Evolutionary conservation across 2,797 vertebrate species (phyloP), one percentile per base, ranked within the genome.

Genomic region (Chromobotia macracanthus): DNA sequence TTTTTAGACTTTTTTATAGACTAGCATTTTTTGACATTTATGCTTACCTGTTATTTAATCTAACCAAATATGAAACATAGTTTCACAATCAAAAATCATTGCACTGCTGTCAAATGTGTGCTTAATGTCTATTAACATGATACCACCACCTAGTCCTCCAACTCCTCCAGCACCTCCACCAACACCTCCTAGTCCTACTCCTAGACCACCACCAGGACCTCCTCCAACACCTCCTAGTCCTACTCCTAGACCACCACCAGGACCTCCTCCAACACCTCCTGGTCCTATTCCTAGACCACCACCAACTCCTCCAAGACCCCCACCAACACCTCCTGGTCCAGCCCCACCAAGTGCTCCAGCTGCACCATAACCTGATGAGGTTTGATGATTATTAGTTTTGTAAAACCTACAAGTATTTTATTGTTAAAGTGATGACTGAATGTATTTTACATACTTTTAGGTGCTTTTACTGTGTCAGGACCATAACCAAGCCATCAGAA

Each of bases 281-380:
- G 55, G 61, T 5, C 88, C 86, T 28, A 28, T 2, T 28, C 28
- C 28, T 28, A 28, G 28, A 28, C 28, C 28, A 28, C 28, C 28
- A 28, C 28, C 28, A 28, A 28, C 28, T 28, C 28, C 28, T 28
- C 87, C 86, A 19, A 65, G 19, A 50, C 72, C 76, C 44, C 74
- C 82, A 48, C 79, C 68, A 58, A 85, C 70, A 50, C 83, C 53
- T 55, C 74, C 82, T 80, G 55, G 61, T 5, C 88, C 86, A 67
- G 71, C 11, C 51, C 86, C 84, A 74, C 77, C 89, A 25, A 55
- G 3, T 61, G 55, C 35, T 83, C 78, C 87, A 87, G 80, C 66
- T 81, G 77, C 79, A 77, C 90, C 91, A 81, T 93, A 93, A 84
- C 85, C 92, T 93, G 68, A 77, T 87, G 83, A 46, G 50, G 6